Evolutionary conservation across 2,888 invertebrate species (phyloP), one percentile per base, ranked within the genome.

Genomic region (Aphodius granarius): DNA sequence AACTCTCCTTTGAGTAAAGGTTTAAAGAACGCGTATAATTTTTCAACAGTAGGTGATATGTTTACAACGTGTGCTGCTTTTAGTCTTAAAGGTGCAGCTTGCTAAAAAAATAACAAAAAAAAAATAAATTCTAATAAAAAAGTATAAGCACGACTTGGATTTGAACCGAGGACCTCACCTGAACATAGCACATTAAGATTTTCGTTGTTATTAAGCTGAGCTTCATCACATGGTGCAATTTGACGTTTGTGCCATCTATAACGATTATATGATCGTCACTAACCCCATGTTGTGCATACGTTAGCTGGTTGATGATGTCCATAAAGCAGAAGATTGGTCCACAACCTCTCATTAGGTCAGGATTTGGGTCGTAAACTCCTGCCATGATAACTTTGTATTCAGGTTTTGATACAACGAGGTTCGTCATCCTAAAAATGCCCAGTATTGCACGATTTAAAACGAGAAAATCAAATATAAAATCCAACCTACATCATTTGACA

Each of bases 61-160:
- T 92, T 93, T 75, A 92, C 84, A 77, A 93, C 92, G 82, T 94
- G 93, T 2, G 94, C 87, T 0, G 89, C 91, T 80, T 91, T 90
- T 2, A 94, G 85, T 68, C 91, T 90, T 1, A 92, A 89, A 0
- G 93, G 89, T 86, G 92, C 89, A 18, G 90, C 92, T 85, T 94
- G 74, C 74, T 93, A 93, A 64, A 94, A 83, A 81, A 90, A 94
- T 79, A 43, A 23, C 6, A 23, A 23, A 23, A 43, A n/a, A n/a
- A n/a, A n/a, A n/a, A n/a, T n/a, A n/a, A n/a, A n/a, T n/a, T n/a
- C n/a, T n/a, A n/a, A n/a, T n/a, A n/a, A n/a, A n/a, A n/a, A n/a
- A n/a, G n/a, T n/a, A n/a, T n/a, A n/a, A n/a, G n/a, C n/a, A n/a
- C n/a, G n/a, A n/a, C n/a, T n/a, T n/a, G n/a, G n/a, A n/a, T n/a